Base-by-base conservation (phyloP, 2,888 invertebrate genomes). In the Emmelina monodactyla region DNA sequence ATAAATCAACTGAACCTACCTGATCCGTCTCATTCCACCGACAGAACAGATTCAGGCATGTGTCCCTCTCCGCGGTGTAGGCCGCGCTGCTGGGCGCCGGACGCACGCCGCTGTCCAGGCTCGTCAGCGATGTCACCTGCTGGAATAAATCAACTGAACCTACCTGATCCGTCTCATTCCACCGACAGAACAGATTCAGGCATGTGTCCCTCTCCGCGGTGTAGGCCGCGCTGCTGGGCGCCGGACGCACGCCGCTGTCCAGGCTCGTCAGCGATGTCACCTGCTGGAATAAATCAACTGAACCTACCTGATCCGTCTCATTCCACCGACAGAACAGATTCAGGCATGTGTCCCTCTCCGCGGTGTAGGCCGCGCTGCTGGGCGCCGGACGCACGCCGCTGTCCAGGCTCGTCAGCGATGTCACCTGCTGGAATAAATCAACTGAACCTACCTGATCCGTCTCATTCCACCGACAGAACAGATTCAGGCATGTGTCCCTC, bases 11-110 rank as follows among this genome's bases (percentile, higher is more conserved):
- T n/a, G n/a, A n/a, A 14, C 16, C 37, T 37, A 78, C 80, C 83
- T 97, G 96, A 60, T 97, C 95, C 32, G 89, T 86, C 78, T 97
- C 96, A 82, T 88, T 92, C 94, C 94, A 95, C 83, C 88, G 85
- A 50, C 91, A 85, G 66, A 95, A 95, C 64, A 86, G 87, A 66
- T 88, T 88, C 62, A 94, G 84, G 66, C 93, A 94, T 42, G 87
- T 83, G 62, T 94, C 93, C 45, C 88, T 83, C 67, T 94, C 94
- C 10, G 86, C 85, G 38, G 86, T 84, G 75, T 91, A 93, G 38
- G 88, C 88, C 1, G 75, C 58, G 53, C 79, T 55, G 67, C 81
- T 75, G 3, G 73, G 73, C 38, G 60, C 57, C 2, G 75, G 73
- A 16, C 71, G 58, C 12, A 70, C 71, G n/a, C 76, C 73, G 0